A percentile compares a stretch with the other conserved stretches of the same genome.
These are phyloP conservation scores for Drosophila melanosoma DNA, from an alignment of 2,888 invertebrate species.

Conservation along the genomic window DNA sequence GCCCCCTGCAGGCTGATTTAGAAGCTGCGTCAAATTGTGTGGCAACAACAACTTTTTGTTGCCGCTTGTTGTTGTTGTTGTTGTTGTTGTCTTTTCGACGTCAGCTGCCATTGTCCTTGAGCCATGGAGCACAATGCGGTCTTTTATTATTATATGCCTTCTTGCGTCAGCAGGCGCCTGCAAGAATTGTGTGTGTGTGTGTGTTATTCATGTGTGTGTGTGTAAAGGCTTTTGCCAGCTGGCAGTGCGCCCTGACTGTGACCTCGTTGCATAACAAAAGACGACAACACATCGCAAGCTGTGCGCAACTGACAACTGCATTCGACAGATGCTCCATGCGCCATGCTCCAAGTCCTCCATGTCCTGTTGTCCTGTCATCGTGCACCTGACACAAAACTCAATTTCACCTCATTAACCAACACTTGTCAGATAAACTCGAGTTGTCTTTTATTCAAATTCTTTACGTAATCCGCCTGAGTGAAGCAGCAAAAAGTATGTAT, in stretches of 20 bases:
- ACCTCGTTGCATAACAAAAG: constrained; percentile 73
- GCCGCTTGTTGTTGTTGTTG: not conserved
- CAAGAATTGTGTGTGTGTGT: constrained; percentile 10
- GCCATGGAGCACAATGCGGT: constrained; percentile 60
- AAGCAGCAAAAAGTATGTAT: fast-evolving
- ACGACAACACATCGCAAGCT: constrained; percentile 1
- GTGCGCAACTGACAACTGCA: constrained; percentile 27
- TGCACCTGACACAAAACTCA: constrained; percentile 4
- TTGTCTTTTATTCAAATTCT: not conserved
- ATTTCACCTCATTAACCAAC: constrained; percentile 13
- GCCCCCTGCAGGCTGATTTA: not conserved
- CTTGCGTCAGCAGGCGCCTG: constrained; percentile 63
- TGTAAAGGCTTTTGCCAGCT: constrained; percentile 35
- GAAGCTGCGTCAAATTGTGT: constrained; percentile 26
- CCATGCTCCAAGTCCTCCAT: not conserved
- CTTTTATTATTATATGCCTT: constrained; percentile 69
- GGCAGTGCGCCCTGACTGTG: constrained; percentile 66
- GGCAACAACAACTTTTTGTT: constrained; percentile 10
- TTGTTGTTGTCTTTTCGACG: not conserved
- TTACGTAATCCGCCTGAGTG: not conserved
- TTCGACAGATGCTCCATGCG: constrained; percentile 18
- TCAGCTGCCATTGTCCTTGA: constrained; percentile 48
- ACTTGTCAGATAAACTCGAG: not conserved
- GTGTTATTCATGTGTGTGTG: not conserved
- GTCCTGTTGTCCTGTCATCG: not conserved